Evolutionary conservation across 1,140 invertebrate species (phyloP).

Genomic region (Phymorhynchus buccinoides): DNA sequence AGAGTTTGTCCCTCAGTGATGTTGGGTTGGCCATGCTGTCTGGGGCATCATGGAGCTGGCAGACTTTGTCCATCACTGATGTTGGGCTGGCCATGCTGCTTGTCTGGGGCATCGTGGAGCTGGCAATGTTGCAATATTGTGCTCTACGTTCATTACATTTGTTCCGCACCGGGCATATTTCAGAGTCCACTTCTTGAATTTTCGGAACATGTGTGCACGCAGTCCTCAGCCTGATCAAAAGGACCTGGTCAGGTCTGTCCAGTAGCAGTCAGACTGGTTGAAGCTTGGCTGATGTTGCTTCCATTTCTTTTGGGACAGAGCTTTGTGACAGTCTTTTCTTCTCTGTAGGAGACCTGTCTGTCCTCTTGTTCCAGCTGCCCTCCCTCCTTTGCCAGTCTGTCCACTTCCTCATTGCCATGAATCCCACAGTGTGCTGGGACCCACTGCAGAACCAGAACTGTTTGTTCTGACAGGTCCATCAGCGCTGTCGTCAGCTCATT

Average conservation of each 20-base stretch:
- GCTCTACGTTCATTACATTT: too few species aligned
- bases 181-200: too few species aligned
- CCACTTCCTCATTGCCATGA: background rate
- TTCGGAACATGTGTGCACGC: background rate
- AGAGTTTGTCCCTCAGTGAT: too few species aligned
- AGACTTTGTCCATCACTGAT: too few species aligned
- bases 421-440: background rate
- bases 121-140: too few species aligned
- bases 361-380: background rate
- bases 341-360: background rate
- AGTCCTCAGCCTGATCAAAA: conserved; percentile 10
- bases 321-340: background rate
- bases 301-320: background rate
- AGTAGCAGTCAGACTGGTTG: background rate
- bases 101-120: too few species aligned
- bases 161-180: too few species aligned
- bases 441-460: background rate
- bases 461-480: background rate
- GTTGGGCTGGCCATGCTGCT: too few species aligned
- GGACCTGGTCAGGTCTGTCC: background rate
- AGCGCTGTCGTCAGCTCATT: background rate
- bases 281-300: background rate
- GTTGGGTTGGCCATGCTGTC: too few species aligned
- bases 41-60: too few species aligned
- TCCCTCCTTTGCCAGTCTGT: background rate